These are phyloP conservation scores for Ichneumon xanthorius DNA, from an alignment of 2,888 invertebrate genomes.

Conservation along the genomic window DNA sequence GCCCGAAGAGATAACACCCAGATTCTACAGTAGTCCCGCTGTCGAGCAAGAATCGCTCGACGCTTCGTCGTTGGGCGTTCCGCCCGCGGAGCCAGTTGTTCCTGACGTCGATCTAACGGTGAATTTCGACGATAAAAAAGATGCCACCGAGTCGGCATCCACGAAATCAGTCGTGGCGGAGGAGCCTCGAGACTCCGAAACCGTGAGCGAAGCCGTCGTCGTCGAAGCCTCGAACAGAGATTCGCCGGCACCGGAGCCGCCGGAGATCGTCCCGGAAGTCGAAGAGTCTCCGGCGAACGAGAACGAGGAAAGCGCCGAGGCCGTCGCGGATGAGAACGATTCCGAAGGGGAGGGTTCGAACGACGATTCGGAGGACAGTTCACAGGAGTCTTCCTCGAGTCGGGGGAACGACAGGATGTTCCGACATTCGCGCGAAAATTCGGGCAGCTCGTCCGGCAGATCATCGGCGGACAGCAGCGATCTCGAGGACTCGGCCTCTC, in stretches of 20 bases:
- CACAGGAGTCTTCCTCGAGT: constrained; percentile 52
- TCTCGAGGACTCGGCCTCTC: constrained; percentile 81
- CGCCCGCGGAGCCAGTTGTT: neutral
- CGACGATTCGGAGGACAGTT: constrained; percentile 56
- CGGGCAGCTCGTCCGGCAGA: constrained; percentile 82
- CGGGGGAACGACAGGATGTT: constrained; percentile 78
- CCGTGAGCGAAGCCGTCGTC: neutral
- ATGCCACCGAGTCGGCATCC: constrained; percentile 35
- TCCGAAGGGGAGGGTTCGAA: constrained; percentile 39
- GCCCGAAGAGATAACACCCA: constrained; percentile 62
- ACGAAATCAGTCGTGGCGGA: neutral
- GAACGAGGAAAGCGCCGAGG: constrained; percentile 22
- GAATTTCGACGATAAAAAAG: constrained; percentile 18
- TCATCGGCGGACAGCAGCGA: constrained; percentile 84
- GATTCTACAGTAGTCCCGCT: constrained; percentile 41
- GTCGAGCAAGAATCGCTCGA: constrained; percentile 45
- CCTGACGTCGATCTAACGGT: neutral
- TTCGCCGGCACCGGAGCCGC: neutral
- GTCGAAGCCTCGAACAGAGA: constrained; percentile 14
- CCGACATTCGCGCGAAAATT: constrained; percentile 77
- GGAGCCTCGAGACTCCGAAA: constrained; percentile 21
- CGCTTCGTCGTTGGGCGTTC: constrained; percentile 6
- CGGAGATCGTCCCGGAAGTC: constrained; percentile 35
- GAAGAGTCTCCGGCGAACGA: constrained; percentile 14
- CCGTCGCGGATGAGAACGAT: neutral